Percentiles rank a stretch among this genome's conserved stretches.
Evolutionary conservation across 2,113 vertebrate species (phyloP).

Genomic region (Phodopus roborovskii): DNA sequence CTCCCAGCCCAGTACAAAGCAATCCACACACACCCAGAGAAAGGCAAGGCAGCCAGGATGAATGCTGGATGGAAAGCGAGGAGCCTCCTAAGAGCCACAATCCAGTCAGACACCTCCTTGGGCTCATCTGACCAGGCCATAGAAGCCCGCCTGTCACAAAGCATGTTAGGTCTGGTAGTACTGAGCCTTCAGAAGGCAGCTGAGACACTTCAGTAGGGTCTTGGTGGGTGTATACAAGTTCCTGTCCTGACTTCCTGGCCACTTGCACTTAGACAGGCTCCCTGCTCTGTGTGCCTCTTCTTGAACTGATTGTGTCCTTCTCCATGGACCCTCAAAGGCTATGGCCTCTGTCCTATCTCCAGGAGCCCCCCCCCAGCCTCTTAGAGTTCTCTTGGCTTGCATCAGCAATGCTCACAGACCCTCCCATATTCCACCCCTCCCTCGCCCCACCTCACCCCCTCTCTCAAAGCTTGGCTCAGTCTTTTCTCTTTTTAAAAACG

Average conservation of each 20-base stretch:
- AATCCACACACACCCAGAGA: neutral
- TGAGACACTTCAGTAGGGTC: neutral
- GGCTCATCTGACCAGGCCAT: neutral
- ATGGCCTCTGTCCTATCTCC: neutral
- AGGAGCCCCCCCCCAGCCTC: too few relatives aligned
- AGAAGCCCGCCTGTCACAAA: neutral
- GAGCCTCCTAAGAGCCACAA: neutral
- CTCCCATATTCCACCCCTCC: neutral
- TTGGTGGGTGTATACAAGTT: neutral
- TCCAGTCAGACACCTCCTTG: neutral
- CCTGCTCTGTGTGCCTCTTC: neutral
- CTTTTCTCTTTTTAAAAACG: neutral
- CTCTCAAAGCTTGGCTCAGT: neutral
- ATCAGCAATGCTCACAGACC: neutral
- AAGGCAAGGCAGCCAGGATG: neutral
- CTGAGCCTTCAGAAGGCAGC: neutral
- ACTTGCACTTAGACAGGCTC: neutral
- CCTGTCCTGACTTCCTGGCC: neutral
- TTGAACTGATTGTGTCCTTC: neutral
- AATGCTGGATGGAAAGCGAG: fast-evolving
- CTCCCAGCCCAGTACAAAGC: neutral
- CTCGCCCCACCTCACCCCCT: neutral
- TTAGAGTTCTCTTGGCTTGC: neutral
- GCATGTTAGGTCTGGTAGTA: neutral
- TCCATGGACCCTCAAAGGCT: neutral